phyloP scores from a whole-genome alignment of 2,888 invertebrate genomes.

The Lypha dubia region DNA sequence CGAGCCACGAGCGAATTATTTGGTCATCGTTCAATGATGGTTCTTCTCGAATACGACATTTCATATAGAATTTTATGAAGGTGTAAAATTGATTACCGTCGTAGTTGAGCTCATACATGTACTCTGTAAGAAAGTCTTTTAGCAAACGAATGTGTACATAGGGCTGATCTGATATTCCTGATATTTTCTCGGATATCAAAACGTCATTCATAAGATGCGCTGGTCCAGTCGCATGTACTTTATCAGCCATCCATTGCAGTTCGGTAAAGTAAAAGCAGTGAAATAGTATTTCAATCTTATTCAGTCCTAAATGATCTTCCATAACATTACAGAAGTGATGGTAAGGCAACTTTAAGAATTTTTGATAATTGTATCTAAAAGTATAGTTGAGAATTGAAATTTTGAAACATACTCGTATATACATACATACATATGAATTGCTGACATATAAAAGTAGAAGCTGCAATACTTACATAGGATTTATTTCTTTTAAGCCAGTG shows the following conservation, averaged over 20 bases:
- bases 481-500: constrained; percentile 62
- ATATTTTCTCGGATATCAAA: constrained; percentile 83
- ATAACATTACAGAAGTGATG: constrained; percentile 85
- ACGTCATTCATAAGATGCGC: constrained; percentile 91
- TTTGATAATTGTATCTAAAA: constrained; percentile 90
- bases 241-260: constrained; percentile 91
- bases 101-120: constrained; percentile 89
- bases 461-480: constrained; percentile 75
- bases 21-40: constrained; percentile 77
- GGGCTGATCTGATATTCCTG: constrained; percentile 78
- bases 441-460: neutral
- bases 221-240: constrained; percentile 90
- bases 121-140: constrained; percentile 88
- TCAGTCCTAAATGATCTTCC: constrained; percentile 77
- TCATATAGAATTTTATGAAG: constrained; percentile 85
- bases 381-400: neutral
- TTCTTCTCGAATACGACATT: constrained; percentile 79
- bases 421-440: too few species aligned
- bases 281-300: constrained; percentile 85
- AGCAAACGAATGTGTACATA: constrained; percentile 82
- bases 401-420: neutral
- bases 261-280: constrained; percentile 89
- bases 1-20: constrained; percentile 80
- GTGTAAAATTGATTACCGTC: constrained; percentile 93
- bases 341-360: constrained; percentile 92